phyloP scores from a whole-genome alignment of 1,140 invertebrate genomes.

The Phenacoccus solenopsis region DNA sequence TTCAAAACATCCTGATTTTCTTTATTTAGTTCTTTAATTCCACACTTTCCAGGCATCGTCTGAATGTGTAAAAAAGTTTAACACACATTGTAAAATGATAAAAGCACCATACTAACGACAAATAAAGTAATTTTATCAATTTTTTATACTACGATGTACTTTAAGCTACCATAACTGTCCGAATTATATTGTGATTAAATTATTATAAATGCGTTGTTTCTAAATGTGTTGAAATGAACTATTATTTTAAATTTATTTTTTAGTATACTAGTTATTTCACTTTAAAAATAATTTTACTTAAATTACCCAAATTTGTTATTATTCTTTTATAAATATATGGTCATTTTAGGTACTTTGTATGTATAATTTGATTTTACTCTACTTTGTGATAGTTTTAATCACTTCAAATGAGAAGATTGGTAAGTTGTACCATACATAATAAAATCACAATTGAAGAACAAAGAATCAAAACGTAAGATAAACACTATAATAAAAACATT shows the following conservation, averaged over 20 bases:
- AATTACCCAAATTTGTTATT: neutral
- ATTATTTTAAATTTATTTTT: neutral
- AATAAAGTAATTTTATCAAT: neutral
- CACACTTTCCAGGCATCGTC: constrained; percentile 7
- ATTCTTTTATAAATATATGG: neutral
- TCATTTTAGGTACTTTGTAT: neutral
- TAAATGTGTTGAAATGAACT: constrained; percentile 7
- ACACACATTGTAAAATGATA: neutral
- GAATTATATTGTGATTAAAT: constrained; percentile 17
- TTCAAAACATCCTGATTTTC: neutral
- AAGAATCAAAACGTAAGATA: neutral
- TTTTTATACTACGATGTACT: neutral
- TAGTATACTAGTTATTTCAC: neutral
- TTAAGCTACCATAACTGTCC: constrained; percentile 3
- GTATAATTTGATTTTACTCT: neutral
- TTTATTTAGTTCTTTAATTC: neutral
- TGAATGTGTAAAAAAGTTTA: constrained; percentile 14
- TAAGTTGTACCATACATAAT: too few relatives aligned
- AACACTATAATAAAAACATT: neutral
- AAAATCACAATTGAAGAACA: too few relatives aligned
- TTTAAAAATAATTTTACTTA: neutral
- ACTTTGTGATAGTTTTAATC: too few relatives aligned
- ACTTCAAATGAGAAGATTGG: too few relatives aligned
- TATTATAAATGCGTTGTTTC: neutral
- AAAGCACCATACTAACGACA: neutral